phyloP scores from a whole-genome alignment of 1,140 invertebrate species.

The Steinernema feltiae region DNA sequence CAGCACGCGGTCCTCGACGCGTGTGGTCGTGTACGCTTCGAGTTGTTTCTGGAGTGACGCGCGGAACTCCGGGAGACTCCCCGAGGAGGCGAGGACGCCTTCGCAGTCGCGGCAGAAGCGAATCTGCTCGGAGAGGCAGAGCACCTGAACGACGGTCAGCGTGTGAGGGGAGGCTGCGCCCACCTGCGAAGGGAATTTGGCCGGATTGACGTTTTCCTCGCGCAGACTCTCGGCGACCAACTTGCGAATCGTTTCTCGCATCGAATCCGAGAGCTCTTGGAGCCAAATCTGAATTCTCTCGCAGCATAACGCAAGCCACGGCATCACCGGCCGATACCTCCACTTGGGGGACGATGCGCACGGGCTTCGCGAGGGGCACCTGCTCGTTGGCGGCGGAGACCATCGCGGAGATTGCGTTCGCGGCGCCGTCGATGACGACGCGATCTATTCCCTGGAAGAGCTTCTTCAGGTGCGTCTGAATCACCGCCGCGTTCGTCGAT shows the following conservation, averaged over 20 bases:
- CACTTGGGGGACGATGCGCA: conserved; percentile 73
- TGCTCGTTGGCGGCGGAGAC: conserved; percentile 76
- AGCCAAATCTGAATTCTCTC: conserved; percentile 70
- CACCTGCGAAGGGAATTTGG: conserved; percentile 72
- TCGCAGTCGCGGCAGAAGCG: conserved; percentile 76
- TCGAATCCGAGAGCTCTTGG: conserved; percentile 71
- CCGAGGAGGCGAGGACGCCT: conserved; percentile 67
- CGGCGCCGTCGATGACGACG: conserved; percentile 67
- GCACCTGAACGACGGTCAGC: conserved; percentile 63
- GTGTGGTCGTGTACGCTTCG: conserved; percentile 65
- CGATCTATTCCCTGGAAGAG: conserved; percentile 93
- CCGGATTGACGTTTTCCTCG: conserved; percentile 66
- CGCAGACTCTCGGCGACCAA: conserved; percentile 69
- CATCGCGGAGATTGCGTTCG: conserved; percentile 69
- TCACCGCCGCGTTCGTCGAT: conserved; percentile 79
- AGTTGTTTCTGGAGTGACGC: conserved; percentile 64
- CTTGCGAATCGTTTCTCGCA: conserved; percentile 70
- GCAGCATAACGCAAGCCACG: neutral
- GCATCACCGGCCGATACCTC: conserved; percentile 65
- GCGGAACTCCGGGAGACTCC: conserved; percentile 64
- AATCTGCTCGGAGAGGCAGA: conserved; percentile 68
- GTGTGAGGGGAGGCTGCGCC: neutral
- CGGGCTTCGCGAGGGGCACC: conserved; percentile 69
- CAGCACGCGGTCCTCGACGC: conserved; percentile 56
- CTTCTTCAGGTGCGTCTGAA: conserved; percentile 99